Evolutionary conservation across 1,140 invertebrate species (phyloP).

Genomic region (Copidosoma floridanum): DNA sequence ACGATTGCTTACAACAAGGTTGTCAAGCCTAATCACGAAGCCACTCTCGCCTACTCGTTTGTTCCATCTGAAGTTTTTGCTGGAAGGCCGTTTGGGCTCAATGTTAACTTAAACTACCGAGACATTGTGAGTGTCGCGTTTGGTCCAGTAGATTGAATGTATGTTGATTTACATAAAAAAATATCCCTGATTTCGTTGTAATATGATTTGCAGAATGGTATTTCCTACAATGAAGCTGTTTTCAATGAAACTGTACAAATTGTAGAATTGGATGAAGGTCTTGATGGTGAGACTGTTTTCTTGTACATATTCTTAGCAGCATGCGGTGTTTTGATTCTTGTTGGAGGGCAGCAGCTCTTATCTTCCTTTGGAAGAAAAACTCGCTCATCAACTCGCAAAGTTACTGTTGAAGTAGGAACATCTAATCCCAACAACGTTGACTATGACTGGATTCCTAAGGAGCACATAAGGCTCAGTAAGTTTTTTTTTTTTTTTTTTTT

Average conservation of each 20-base stretch:
- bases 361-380: conserved; percentile 71
- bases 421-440: conserved; percentile 91
- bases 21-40: conserved; percentile 89
- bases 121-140: conserved; percentile 75
- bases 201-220: conserved; percentile 63
- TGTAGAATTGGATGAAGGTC: conserved; percentile 92
- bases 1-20: conserved; percentile 83
- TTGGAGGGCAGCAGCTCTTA: conserved; percentile 87
- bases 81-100: conserved; percentile 92
- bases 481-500: conserved; percentile 36
- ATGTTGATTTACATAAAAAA: too few relatives aligned
- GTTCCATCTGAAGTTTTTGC: conserved; percentile 93
- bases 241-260: conserved; percentile 99
- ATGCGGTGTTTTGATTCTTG: conserved; percentile 80
- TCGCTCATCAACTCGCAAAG: conserved; percentile 61
- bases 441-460: conserved; percentile 96
- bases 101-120: conserved; percentile 90
- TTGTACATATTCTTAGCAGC: conserved; percentile 92
- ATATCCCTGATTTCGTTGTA: too few relatives aligned
- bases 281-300: conserved; percentile 98
- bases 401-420: conserved; percentile 72
- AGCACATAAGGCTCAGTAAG: conserved; percentile 81
- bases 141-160: too few relatives aligned
- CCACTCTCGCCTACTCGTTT: conserved; percentile 93
- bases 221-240: conserved; percentile 81